phyloP scores from a whole-genome alignment of 2,113 vertebrate genomes.

The Meleagris gallopavo region DNA sequence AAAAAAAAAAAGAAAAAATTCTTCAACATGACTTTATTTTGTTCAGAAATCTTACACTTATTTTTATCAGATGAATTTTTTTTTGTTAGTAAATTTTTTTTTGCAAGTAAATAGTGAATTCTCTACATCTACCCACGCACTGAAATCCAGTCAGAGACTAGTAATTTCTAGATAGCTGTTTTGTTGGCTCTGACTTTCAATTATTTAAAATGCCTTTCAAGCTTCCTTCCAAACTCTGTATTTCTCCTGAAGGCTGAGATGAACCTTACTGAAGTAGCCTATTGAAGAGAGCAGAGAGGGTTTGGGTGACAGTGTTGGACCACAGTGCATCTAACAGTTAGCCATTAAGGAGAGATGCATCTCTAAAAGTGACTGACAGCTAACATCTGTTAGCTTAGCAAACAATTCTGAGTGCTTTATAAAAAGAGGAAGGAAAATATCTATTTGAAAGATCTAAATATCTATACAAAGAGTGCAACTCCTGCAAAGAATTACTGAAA shows the following conservation, averaged over 20 bases:
- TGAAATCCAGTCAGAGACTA: not conserved
- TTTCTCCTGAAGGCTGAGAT: not conserved
- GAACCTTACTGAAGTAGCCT: not conserved
- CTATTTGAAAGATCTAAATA: not conserved
- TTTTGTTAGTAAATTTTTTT: not conserved
- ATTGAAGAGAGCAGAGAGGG: not conserved
- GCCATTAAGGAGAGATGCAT: not conserved
- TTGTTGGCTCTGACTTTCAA: not conserved
- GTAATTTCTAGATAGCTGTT: not conserved
- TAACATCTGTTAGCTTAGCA: not conserved
- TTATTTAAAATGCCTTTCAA: not conserved
- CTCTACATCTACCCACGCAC: not conserved
- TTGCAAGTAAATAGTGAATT: not conserved
- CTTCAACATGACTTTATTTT: not conserved
- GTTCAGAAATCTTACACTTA: not conserved
- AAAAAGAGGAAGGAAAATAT: not conserved
- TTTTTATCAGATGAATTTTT: not conserved
- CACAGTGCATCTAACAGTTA: not conserved
- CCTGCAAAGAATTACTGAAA: not conserved
- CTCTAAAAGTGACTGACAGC: not conserved
- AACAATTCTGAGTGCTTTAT: not conserved
- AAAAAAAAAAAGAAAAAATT: not conserved
- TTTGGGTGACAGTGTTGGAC: not conserved
- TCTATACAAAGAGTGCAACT: not conserved
- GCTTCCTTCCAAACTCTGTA: not conserved